These are phyloP conservation scores for Corythucha ciliata DNA, from an alignment of 2,888 invertebrate genomes.

Conservation along the genomic window DNA sequence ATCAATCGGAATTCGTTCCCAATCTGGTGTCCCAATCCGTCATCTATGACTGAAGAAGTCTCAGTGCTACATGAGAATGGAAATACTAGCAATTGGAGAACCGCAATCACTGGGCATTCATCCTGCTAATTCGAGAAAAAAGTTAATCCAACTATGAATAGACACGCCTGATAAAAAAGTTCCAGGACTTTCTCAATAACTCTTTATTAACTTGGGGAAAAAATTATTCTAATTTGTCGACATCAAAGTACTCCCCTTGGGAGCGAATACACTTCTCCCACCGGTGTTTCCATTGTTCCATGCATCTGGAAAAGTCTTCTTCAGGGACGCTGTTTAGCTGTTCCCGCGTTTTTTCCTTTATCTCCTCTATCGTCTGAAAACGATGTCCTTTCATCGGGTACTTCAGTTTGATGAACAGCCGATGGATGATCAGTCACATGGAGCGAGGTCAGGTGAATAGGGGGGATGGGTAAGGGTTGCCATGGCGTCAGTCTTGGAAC, in stretches of 20 bases:
- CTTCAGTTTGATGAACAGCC: conserved; percentile 12
- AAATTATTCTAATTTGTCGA: conserved; percentile 5
- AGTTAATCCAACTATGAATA: too few relatives aligned
- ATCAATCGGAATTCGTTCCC: too few relatives aligned
- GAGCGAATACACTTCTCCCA: conserved; percentile 8
- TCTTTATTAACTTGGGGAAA: too few relatives aligned
- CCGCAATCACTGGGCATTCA: too few relatives aligned
- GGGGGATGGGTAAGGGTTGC: conserved; percentile 16
- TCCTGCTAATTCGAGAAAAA: too few relatives aligned
- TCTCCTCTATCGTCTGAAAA: conserved; percentile 12
- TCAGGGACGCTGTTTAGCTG: conserved; percentile 11
- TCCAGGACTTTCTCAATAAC: too few relatives aligned
- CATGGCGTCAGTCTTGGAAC: too few relatives aligned
- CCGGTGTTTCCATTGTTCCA: conserved; percentile 9
- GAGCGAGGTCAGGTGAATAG: conserved; percentile 23
- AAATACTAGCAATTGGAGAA: too few relatives aligned
- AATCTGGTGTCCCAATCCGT: too few relatives aligned
- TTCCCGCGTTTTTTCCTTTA: conserved; percentile 15
- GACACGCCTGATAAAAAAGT: too few relatives aligned
- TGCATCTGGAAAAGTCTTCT: conserved; percentile 8
- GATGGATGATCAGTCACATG: conserved; percentile 6
- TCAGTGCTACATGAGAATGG: too few relatives aligned
- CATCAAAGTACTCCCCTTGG: conserved; percentile 12
- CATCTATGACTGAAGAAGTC: too few relatives aligned
- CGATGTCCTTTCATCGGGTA: not conserved